A percentile compares a stretch with the other conserved stretches of the same genome.
phyloP scores from a whole-genome alignment of 2,888 invertebrate genomes.

The Proisotoma minuta region DNA sequence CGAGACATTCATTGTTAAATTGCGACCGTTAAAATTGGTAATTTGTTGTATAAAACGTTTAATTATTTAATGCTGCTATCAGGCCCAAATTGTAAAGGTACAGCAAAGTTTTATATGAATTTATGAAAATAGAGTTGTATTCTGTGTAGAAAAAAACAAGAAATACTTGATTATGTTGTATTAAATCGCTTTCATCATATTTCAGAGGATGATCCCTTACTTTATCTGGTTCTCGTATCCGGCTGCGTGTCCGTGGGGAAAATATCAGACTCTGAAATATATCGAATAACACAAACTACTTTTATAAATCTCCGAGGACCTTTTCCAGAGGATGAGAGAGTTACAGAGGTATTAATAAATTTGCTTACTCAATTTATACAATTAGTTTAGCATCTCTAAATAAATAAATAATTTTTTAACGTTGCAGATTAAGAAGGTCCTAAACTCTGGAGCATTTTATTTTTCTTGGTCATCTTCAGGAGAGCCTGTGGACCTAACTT shows the following conservation, averaged over 20 bases:
- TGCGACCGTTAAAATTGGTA: too few relatives aligned
- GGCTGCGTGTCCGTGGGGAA: conserved; percentile 96
- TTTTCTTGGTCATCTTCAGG: conserved; percentile 73
- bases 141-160: background rate
- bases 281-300: conserved; percentile 86
- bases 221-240: conserved; percentile 88
- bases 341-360: conserved; percentile 61
- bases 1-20: too few relatives aligned
- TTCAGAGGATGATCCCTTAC: conserved; percentile 67
- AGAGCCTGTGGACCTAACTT: conserved; percentile 77
- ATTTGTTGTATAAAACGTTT: too few relatives aligned
- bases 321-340: conserved; percentile 58
- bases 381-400: too few relatives aligned
- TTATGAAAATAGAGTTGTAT: background rate
- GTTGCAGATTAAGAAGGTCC: conserved; percentile 63
- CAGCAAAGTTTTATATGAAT: too few relatives aligned
- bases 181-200: conserved; percentile 9
- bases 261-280: conserved; percentile 89
- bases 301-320: conserved; percentile 81
- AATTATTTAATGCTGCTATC: background rate
- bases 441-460: conserved; percentile 98
- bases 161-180: too few relatives aligned
- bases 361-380: too few relatives aligned
- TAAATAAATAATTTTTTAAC: too few relatives aligned
- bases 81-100: conserved; percentile 14